Percentiles rank a stretch among this genome's conserved stretches.
These are phyloP conservation scores for Caprella mutica DNA, from an alignment of 2,888 invertebrate genomes.

Conservation along the genomic window DNA sequence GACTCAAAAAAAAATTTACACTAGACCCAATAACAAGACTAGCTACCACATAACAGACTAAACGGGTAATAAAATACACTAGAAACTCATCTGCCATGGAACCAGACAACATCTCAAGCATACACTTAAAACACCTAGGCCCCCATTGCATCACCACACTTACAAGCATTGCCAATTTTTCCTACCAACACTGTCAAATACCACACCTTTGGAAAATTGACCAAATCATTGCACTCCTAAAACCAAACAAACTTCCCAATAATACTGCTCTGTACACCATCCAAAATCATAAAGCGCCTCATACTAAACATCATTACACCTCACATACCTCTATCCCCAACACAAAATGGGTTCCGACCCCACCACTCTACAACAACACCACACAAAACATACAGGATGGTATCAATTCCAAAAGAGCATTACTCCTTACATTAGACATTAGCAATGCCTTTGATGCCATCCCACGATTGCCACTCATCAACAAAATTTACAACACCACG, in stretches of 20 bases:
- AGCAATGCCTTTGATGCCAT: constrained; percentile 39
- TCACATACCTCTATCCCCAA: constrained; percentile 16
- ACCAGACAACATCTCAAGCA: constrained; percentile 9
- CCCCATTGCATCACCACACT: neutral
- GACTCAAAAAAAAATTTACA: neutral
- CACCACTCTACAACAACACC: constrained; percentile 37
- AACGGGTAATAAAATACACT: neutral
- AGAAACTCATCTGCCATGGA: constrained; percentile 9
- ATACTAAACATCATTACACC: neutral
- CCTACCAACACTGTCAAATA: constrained; percentile 27
- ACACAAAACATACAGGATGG: constrained; percentile 34
- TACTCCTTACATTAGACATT: constrained; percentile 37
- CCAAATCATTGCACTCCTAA: constrained; percentile 34
- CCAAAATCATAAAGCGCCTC: constrained; percentile 35
- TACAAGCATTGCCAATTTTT: neutral
- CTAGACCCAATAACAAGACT: constrained; percentile 3
- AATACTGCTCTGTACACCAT: constrained; percentile 15
- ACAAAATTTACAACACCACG: too few relatives aligned
- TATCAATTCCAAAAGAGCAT: constrained; percentile 36
- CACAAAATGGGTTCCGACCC: constrained; percentile 38
- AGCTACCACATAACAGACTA: constrained; percentile 4
- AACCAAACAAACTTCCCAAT: constrained; percentile 35
- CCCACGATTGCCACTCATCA: constrained; percentile 36
- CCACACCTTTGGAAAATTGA: constrained; percentile 36
- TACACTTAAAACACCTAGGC: constrained; percentile 9